Conservation (phyloP, 2,113 vertebrate genomes). For the Halichoerus grypus region DNA sequence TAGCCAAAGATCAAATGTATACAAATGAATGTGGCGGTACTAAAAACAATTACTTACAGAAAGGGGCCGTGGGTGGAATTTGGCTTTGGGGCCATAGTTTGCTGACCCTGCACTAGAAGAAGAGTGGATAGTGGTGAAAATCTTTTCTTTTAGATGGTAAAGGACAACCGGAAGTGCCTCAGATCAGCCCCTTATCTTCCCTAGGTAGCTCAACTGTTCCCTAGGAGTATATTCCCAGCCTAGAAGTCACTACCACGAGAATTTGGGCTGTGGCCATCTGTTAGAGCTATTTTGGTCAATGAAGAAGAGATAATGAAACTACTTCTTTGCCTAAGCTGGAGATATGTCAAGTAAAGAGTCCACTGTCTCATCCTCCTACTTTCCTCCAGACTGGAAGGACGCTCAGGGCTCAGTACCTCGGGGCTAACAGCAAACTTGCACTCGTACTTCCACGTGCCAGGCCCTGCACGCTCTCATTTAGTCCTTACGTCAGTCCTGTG, state of each 20-base stretch:
- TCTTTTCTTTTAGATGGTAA: neutral
- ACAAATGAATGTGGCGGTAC: neutral
- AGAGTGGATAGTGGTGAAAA: neutral
- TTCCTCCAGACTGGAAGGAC: neutral
- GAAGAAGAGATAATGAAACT: neutral
- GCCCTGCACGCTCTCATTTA: neutral
- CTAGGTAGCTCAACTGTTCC: neutral
- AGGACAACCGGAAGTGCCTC: neutral
- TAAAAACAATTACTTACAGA: neutral
- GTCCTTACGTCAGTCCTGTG: neutral
- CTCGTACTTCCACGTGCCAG: fast-evolving
- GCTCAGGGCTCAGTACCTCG: neutral
- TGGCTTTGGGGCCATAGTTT: neutral
- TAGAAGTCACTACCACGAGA: neutral
- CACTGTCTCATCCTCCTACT: neutral
- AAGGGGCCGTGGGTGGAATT: neutral
- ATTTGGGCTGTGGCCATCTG: neutral
- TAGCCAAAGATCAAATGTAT: neutral
- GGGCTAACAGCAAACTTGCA: neutral
- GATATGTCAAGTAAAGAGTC: neutral
- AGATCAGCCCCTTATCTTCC: neutral
- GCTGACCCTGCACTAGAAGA: neutral
- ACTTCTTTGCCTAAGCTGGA: neutral
- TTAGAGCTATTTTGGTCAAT: conserved; percentile 8
- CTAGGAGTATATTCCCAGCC: neutral